Percentiles rank a stretch among this genome's conserved stretches.
phyloP scores from a whole-genome alignment of 2,113 vertebrate species.

The Leucoraja erinaceus region DNA sequence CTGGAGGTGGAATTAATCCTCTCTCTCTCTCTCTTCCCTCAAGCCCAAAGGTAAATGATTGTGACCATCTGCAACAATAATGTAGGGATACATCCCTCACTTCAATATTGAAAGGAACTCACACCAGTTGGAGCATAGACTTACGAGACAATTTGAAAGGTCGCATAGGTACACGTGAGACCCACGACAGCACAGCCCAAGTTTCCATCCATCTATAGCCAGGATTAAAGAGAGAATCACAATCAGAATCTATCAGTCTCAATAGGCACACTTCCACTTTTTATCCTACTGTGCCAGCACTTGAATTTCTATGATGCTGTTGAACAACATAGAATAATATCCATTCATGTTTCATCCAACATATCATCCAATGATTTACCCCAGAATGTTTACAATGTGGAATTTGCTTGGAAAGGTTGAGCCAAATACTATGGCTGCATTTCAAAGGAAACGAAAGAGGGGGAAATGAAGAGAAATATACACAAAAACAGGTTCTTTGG shows the following conservation, averaged over 20 bases:
- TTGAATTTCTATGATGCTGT: background rate
- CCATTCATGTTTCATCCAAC: background rate
- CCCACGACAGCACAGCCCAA: slow-evolving; percentile 83
- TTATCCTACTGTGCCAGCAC: background rate
- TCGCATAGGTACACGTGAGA: slow-evolving; percentile 81
- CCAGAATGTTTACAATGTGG: background rate
- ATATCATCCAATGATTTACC: background rate
- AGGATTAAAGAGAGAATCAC: background rate
- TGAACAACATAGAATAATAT: background rate
- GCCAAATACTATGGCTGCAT: background rate
- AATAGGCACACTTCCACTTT: background rate
- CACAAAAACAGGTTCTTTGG: too few species aligned
- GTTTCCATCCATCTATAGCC: slow-evolving; percentile 47
- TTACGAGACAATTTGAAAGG: slow-evolving; percentile 89
- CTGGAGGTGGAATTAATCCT: too few species aligned
- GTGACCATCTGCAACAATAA: background rate
- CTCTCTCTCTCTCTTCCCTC: background rate
- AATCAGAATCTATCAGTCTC: background rate
- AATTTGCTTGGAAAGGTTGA: background rate
- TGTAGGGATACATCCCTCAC: background rate
- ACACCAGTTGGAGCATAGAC: slow-evolving; percentile 48
- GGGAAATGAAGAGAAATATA: background rate
- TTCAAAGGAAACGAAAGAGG: background rate
- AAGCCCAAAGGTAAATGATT: background rate
- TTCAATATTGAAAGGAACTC: background rate